These are phyloP conservation scores for Steinernema carpocapsae DNA, from an alignment of 2,888 invertebrate species.

Conservation along the genomic window DNA sequence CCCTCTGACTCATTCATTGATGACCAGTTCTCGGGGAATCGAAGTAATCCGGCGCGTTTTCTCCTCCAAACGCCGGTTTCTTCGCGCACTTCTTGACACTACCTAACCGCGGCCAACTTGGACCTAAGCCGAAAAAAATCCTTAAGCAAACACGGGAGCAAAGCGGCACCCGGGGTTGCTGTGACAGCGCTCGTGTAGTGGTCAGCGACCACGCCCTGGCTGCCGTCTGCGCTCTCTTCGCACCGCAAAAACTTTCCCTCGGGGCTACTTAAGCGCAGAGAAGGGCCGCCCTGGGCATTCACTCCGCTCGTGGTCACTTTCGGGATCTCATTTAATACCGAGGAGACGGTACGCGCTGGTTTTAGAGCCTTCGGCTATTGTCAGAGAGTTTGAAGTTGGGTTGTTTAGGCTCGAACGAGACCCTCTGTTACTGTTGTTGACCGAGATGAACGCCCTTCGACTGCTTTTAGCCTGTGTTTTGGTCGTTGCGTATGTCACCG, in stretches of 20 bases:
- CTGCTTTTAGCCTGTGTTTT: background rate
- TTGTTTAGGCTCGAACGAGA: background rate
- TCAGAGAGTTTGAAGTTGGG: background rate
- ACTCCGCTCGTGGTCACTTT: slow-evolving; percentile 5
- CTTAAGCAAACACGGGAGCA: slow-evolving; percentile 11
- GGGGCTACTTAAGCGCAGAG: slow-evolving; percentile 5
- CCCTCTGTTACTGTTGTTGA: background rate
- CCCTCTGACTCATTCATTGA: background rate
- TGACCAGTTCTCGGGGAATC: background rate
- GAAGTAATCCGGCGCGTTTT: background rate
- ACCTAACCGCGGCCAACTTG: slow-evolving; percentile 6
- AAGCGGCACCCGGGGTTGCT: background rate
- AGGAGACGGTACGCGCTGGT: background rate
- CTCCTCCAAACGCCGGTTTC: background rate
- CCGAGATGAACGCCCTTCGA: slow-evolving; percentile 6
- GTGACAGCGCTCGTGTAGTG: background rate
- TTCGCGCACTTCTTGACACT: background rate
- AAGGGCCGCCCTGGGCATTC: slow-evolving; percentile 4
- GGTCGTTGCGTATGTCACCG: slow-evolving; percentile 3
- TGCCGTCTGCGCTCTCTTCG: slow-evolving; percentile 28
- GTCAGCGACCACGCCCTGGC: slow-evolving; percentile 24
- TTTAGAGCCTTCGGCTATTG: too few relatives aligned
- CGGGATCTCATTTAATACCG: slow-evolving; percentile 15
- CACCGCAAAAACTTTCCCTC: slow-evolving; percentile 13
- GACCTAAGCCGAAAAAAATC: slow-evolving; percentile 12